A percentile compares a stretch with the other conserved stretches of the same genome.
phyloP scores from a whole-genome alignment of 2,888 invertebrate genomes.

The Philaethria dido region DNA sequence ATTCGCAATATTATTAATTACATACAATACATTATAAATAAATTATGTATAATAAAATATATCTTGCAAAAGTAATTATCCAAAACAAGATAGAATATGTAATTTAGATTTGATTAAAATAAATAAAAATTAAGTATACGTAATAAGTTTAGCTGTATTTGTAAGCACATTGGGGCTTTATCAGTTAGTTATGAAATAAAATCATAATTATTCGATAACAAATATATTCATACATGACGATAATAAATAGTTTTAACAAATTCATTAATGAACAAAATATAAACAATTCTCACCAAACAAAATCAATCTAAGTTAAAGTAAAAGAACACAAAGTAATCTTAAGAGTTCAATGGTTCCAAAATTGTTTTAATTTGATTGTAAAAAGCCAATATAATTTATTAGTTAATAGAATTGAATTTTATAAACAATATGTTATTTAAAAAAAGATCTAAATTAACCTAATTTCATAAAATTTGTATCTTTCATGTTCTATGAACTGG shows the following conservation, averaged over 20 bases:
- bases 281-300: neutral
- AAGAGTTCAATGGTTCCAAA: constrained; percentile 1
- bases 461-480: neutral
- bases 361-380: neutral
- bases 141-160: neutral
- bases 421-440: no score
- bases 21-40: no score
- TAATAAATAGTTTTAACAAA: constrained; percentile 9
- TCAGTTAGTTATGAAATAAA: constrained; percentile 3
- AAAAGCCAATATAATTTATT: no score
- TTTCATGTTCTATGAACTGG: no score
- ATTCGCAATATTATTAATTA: no score
- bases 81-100: neutral
- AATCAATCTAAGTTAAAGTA: constrained; percentile 2
- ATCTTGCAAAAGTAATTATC: no score
- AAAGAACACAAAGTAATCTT: neutral
- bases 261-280: neutral
- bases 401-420: no score
- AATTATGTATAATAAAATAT: no score
- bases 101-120: neutral
- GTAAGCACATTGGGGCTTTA: neutral
- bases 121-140: neutral
- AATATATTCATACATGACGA: constrained; percentile 10
- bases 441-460: neutral
- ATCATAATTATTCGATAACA: constrained; percentile 1